phyloP scores from a whole-genome alignment of 1,140 invertebrate genomes.

The Planococcus citri region DNA sequence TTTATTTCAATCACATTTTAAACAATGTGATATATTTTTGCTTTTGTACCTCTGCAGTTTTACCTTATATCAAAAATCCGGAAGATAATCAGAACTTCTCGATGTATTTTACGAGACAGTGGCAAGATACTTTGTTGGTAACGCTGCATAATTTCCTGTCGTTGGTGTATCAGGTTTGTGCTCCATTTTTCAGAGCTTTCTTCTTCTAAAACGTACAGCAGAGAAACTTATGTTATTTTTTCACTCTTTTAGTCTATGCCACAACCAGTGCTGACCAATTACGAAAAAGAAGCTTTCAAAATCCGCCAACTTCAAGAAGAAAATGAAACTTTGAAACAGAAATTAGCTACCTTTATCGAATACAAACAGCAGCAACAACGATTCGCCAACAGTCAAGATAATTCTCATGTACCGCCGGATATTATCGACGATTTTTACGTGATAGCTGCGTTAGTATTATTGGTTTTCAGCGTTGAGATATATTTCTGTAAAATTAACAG shows the following conservation, averaged over 20 bases:
- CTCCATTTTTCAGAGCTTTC: neutral
- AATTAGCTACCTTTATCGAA: slow-evolving; percentile 35
- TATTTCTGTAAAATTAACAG: slow-evolving; percentile 17
- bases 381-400: slow-evolving; percentile 37
- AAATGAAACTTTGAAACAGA: slow-evolving; percentile 53
- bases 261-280: slow-evolving; percentile 66
- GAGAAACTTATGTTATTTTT: too few species aligned
- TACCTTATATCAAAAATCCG: slow-evolving; percentile 81
- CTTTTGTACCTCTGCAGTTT: slow-evolving; percentile 33
- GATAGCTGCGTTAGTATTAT: slow-evolving; percentile 59
- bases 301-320: slow-evolving; percentile 72
- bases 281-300: slow-evolving; percentile 68
- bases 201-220: too few species aligned
- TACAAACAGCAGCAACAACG: slow-evolving; percentile 38
- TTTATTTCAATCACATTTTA: neutral
- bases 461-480: too few species aligned
- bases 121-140: slow-evolving; percentile 89
- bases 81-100: slow-evolving; percentile 79
- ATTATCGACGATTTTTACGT: slow-evolving; percentile 87
- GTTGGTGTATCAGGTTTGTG: slow-evolving; percentile 63
- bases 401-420: slow-evolving; percentile 51
- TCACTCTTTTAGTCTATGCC: slow-evolving; percentile 51
- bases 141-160: slow-evolving; percentile 89
- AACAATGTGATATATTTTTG: too few species aligned
- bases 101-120: slow-evolving; percentile 80